A percentile compares a stretch with the other conserved stretches of the same genome.
Evolutionary conservation across 1,140 invertebrate genomes (phyloP).

Genomic region (Radopholus similis): DNA sequence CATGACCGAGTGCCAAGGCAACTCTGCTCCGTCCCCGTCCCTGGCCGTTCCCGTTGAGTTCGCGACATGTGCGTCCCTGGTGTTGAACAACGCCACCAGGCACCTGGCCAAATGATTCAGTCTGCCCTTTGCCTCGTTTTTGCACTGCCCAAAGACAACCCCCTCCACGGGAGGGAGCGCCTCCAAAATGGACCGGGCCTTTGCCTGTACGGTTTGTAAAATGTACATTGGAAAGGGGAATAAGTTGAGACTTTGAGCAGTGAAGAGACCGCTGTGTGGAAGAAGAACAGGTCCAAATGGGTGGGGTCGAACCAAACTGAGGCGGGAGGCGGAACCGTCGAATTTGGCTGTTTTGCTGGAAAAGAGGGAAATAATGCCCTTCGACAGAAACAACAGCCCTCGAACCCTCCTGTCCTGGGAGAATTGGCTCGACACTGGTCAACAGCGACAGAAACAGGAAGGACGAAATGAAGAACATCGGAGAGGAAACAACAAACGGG

Average conservation of each 20-base stretch:
- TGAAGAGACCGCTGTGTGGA: neutral
- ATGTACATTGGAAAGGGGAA: conserved; percentile 1
- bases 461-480: neutral
- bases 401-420: neutral
- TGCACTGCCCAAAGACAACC: conserved; percentile 16
- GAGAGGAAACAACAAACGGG: no score
- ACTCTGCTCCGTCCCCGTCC: neutral
- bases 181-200: conserved; percentile 8
- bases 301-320: neutral
- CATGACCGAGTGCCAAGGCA: neutral
- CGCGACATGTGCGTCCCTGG: conserved; percentile 4
- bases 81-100: conserved; percentile 19
- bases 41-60: conserved; percentile 1
- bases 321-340: no score
- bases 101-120: conserved; percentile 22
- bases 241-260: neutral
- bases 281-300: conserved; percentile 12
- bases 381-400: neutral
- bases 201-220: neutral
- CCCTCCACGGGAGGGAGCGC: conserved; percentile 14
- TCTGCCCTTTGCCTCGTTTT: conserved; percentile 8
- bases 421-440: neutral
- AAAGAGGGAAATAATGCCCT: neutral
- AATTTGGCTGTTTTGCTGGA: neutral
- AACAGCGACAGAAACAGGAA: neutral